Evolutionary conservation across 2,113 vertebrate species (phyloP).

Genomic region (Dolichotis patagonum): DNA sequence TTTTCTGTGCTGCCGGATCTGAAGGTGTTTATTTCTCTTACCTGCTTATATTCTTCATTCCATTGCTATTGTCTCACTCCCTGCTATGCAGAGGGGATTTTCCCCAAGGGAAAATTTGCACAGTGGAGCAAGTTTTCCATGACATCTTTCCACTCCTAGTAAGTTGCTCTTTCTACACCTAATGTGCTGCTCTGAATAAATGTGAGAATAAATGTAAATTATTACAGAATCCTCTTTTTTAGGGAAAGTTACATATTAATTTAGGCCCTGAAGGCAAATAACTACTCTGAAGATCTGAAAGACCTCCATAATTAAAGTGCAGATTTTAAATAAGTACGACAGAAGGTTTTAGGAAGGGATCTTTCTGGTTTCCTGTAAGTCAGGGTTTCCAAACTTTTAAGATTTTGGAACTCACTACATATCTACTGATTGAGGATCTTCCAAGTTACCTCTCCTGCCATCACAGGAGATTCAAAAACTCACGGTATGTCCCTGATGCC

Average conservation of each 20-base stretch:
- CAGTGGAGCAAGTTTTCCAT: background rate
- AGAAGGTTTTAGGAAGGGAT: background rate
- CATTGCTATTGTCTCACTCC: background rate
- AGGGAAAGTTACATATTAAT: background rate
- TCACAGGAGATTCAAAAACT: background rate
- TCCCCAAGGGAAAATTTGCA: background rate
- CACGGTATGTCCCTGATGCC: background rate
- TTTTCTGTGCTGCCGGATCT: background rate
- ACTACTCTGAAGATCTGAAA: background rate
- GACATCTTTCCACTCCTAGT: background rate
- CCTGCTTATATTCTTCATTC: background rate
- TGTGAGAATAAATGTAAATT: background rate
- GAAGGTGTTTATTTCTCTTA: background rate
- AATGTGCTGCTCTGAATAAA: background rate
- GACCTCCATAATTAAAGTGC: background rate
- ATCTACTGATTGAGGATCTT: background rate
- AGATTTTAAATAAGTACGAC: constrained; percentile 13
- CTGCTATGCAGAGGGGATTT: background rate
- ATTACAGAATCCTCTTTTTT: background rate
- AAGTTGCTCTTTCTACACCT: fast-evolving
- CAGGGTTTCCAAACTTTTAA: background rate
- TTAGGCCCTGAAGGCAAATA: background rate
- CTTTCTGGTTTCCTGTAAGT: background rate
- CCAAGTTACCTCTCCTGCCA: background rate
- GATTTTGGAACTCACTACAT: background rate